A percentile compares a stretch with the other conserved stretches of the same genome.
phyloP scores from a whole-genome alignment of 2,888 invertebrate genomes.

The Poecilobothrus nobilitatus region DNA sequence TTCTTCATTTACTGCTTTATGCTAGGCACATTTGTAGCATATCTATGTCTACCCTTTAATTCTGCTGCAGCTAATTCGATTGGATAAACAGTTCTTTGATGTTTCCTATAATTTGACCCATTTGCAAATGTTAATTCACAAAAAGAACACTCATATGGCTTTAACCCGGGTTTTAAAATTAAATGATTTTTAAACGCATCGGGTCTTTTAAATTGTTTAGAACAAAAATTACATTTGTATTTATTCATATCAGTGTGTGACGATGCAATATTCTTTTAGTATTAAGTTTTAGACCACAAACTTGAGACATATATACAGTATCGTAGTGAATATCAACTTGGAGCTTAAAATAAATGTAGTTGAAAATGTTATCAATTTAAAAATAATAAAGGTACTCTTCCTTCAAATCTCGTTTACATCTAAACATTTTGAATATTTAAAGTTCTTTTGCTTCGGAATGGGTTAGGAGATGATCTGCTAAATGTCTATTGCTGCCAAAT shows the following conservation, averaged over 20 bases:
- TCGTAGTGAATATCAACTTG: constrained; percentile 38
- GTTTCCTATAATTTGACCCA: constrained; percentile 27
- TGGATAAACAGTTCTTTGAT: constrained; percentile 27
- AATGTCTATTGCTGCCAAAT: not conserved
- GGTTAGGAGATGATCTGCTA: constrained; percentile 39
- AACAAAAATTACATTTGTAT: constrained; percentile 27
- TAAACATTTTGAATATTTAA: constrained; percentile 43
- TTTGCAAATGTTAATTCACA: constrained; percentile 29
- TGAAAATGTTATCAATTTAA: not conserved
- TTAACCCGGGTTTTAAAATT: constrained; percentile 25
- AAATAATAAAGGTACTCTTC: constrained; percentile 14
- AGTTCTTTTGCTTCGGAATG: constrained; percentile 46
- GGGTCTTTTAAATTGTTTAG: constrained; percentile 25
- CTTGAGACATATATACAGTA: constrained; percentile 36
- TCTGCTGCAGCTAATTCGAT: constrained; percentile 21
- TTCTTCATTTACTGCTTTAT: constrained; percentile 9
- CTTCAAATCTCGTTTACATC: constrained; percentile 36
- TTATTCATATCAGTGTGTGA: constrained; percentile 31
- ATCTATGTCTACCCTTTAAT: not conserved
- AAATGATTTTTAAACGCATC: constrained; percentile 27
- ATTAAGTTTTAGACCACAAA: constrained; percentile 33
- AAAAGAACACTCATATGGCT: constrained; percentile 27
- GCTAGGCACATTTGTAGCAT: not conserved
- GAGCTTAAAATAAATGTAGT: constrained; percentile 20
- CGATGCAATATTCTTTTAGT: constrained; percentile 37